A percentile compares a stretch with the other conserved stretches of the same genome.
phyloP scores from a whole-genome alignment of 2,888 invertebrate species.

The Andrena flavipes region DNA sequence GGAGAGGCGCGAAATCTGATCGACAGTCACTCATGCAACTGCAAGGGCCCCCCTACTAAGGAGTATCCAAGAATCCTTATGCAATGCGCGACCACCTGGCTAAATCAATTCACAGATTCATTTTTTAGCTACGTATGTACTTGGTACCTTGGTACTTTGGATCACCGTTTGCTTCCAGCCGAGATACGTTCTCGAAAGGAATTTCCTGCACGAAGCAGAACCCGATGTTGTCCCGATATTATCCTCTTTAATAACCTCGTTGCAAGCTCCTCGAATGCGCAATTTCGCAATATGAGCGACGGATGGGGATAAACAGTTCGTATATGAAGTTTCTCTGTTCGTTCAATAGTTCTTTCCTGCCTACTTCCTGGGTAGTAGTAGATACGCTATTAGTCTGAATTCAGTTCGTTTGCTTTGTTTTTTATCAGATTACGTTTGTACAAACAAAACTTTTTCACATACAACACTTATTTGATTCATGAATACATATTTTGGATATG shows the following conservation, averaged over 20 bases:
- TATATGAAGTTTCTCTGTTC: conserved; percentile 19
- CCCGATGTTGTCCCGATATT: conserved; percentile 34
- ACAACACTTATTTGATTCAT: too few relatives aligned
- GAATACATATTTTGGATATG: too few relatives aligned
- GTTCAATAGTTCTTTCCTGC: conserved; percentile 20
- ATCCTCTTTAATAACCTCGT: conserved; percentile 49
- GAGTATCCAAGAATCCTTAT: conserved; percentile 22
- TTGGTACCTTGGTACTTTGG: conserved; percentile 2
- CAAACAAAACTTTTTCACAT: not conserved
- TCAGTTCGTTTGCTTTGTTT: not conserved
- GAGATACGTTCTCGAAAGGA: conserved; percentile 24
- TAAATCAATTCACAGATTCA: conserved; percentile 21
- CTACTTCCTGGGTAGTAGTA: not conserved
- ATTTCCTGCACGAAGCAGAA: conserved; percentile 10
- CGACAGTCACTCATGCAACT: conserved; percentile 29
- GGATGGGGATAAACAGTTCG: conserved; percentile 7
- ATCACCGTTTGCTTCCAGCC: not conserved
- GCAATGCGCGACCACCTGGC: not conserved
- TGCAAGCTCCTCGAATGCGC: conserved; percentile 32
- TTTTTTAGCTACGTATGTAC: conserved; percentile 1
- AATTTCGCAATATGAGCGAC: conserved; percentile 44
- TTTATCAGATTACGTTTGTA: too few relatives aligned
- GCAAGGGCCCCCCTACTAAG: not conserved
- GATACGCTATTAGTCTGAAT: not conserved
- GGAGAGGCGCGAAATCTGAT: conserved; percentile 40